Percentiles rank a stretch among this genome's conserved stretches.
These are phyloP conservation scores for Gymnoscopelus microlampas DNA, from an alignment of 2,797 vertebrate species.

Conservation along the genomic window DNA sequence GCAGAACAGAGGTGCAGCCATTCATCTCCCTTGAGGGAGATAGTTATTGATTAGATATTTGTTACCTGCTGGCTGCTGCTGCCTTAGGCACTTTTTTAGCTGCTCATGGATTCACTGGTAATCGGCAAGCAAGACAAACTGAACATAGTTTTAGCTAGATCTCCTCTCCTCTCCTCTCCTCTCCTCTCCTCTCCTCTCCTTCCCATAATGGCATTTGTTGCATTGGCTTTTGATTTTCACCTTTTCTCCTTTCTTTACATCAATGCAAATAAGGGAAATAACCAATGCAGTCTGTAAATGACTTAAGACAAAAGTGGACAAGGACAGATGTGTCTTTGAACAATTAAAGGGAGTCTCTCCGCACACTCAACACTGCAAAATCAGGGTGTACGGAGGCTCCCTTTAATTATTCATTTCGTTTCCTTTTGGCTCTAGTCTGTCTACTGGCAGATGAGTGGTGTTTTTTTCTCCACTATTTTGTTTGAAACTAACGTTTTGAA, in stretches of 20 bases:
- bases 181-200: neutral
- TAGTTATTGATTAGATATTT: constrained; percentile 64
- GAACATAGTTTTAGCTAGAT: constrained; percentile 24
- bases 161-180: neutral
- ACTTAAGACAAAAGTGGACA: no score
- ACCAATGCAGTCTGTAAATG: neutral
- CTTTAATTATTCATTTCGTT: no score
- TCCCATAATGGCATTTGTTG: neutral
- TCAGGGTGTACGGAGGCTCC: no score
- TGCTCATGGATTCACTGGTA: constrained; percentile 42
- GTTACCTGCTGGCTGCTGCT: constrained; percentile 35
- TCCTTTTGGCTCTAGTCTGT: no score
- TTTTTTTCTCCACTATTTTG: no score
- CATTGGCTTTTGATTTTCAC: neutral
- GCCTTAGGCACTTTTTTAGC: constrained; percentile 38
- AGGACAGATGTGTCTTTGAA: no score
- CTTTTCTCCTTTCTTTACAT: neutral
- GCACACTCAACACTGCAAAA: no score
- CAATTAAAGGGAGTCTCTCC: no score
- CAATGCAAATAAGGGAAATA: no score
- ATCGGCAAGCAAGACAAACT: constrained; percentile 24
- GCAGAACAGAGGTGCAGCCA: constrained; percentile 23
- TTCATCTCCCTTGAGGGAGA: constrained; percentile 47
- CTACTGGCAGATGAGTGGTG: no score
- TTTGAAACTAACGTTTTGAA: no score